A percentile compares a stretch with the other conserved stretches of the same genome.
These are phyloP conservation scores for Aleadryas rufinucha DNA, from an alignment of 2,113 vertebrate genomes.

Conservation along the genomic window DNA sequence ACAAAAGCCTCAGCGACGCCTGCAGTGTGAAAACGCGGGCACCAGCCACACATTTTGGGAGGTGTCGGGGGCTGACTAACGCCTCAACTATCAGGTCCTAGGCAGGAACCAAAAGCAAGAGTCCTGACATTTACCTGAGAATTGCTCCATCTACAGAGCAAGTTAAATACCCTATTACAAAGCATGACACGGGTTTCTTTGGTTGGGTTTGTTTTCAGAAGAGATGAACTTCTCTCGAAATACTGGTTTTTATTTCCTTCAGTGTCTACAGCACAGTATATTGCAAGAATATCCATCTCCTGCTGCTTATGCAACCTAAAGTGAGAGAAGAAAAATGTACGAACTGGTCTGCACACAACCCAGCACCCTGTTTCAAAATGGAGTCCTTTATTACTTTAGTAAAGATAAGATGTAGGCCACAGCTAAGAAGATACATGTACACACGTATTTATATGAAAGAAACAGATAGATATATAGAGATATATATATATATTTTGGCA, in stretches of 20 bases:
- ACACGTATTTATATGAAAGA: background rate
- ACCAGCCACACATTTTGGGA: background rate
- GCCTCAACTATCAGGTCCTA: background rate
- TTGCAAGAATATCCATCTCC: background rate
- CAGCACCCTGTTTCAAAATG: background rate
- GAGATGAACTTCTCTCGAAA: background rate
- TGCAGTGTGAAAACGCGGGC: background rate
- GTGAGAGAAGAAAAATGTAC: fast-evolving
- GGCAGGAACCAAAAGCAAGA: background rate
- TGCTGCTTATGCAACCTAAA: background rate
- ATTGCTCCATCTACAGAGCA: background rate
- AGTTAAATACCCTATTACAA: background rate
- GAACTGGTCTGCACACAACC: background rate
- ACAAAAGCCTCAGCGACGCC: fast-evolving
- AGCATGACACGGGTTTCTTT: background rate
- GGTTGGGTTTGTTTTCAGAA: background rate
- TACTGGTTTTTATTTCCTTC: background rate
- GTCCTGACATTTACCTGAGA: background rate
- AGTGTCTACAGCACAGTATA: background rate
- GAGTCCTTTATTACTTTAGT: background rate
- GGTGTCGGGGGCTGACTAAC: background rate
- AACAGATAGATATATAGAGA: no score
- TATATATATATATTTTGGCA: no score
- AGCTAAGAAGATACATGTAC: background rate
- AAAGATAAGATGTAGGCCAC: background rate